phyloP scores from a whole-genome alignment of 2,113 vertebrate genomes.

The Phainopepla nitens region DNA sequence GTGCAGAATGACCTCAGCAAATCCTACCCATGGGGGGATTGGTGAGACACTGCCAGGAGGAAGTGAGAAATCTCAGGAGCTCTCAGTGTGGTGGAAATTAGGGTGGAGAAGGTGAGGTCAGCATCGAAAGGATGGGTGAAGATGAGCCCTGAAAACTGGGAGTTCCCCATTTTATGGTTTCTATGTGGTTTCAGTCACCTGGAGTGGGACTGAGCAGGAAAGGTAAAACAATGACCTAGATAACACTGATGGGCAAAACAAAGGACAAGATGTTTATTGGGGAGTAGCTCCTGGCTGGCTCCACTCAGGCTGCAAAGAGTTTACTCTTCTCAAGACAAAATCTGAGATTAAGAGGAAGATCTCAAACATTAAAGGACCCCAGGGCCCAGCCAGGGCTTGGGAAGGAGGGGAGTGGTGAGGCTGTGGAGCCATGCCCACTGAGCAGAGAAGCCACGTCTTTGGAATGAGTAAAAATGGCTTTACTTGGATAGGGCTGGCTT shows the following conservation, averaged over 20 bases:
- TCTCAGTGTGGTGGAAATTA: neutral
- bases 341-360: neutral
- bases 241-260: neutral
- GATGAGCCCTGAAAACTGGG: neutral
- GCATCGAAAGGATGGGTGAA: neutral
- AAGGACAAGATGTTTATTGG: neutral
- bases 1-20: neutral
- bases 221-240: conserved; percentile 13
- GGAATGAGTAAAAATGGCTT: neutral
- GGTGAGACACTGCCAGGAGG: accelerated
- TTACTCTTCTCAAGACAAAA: conserved; percentile 1
- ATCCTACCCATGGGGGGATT: accelerated
- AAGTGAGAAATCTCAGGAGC: neutral
- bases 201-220: neutral
- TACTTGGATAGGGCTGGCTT: neutral
- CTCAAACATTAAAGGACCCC: neutral
- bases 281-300: neutral
- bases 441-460: accelerated
- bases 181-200: neutral
- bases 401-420: neutral
- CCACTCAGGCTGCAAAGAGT: neutral
- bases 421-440: accelerated
- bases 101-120: neutral
- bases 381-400: neutral
- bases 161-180: neutral